Conservation (phyloP, 2,113 vertebrate genomes). For the Tor tambroides region DNA sequence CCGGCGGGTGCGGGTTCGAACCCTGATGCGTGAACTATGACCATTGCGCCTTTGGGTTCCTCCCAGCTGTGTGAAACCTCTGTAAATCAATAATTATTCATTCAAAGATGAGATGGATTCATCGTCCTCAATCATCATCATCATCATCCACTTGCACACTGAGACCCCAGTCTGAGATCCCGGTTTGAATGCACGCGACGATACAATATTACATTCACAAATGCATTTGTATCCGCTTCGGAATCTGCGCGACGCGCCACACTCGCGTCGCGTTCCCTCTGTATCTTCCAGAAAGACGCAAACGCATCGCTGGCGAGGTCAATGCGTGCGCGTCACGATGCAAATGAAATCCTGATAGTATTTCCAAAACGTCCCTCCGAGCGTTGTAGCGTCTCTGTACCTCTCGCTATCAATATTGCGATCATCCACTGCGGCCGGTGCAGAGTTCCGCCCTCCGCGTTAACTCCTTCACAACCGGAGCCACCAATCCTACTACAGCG, state of each 20-base stretch:
- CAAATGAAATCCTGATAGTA: background rate
- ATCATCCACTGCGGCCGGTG: slow-evolving; percentile 53
- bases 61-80: background rate
- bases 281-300: background rate
- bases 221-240: background rate
- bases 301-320: background rate
- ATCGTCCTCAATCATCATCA: background rate
- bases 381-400: slow-evolving; percentile 24
- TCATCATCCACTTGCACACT: slow-evolving; percentile 10
- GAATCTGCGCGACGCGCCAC: background rate
- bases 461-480: slow-evolving; percentile 61
- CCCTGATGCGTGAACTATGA: background rate
- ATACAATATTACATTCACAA: background rate
- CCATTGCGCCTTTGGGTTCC: background rate
- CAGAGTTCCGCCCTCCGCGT: slow-evolving; percentile 50
- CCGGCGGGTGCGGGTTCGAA: slow-evolving; percentile 4
- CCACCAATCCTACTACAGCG: background rate
- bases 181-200: background rate
- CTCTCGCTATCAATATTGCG: slow-evolving; percentile 54
- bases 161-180: background rate
- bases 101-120: background rate
- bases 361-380: background rate
- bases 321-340: background rate
- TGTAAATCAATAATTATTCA: background rate
- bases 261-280: slow-evolving; percentile 1